Evolutionary conservation across 2,797 vertebrate genomes (phyloP).

Genomic region (Artibeus lituratus): DNA sequence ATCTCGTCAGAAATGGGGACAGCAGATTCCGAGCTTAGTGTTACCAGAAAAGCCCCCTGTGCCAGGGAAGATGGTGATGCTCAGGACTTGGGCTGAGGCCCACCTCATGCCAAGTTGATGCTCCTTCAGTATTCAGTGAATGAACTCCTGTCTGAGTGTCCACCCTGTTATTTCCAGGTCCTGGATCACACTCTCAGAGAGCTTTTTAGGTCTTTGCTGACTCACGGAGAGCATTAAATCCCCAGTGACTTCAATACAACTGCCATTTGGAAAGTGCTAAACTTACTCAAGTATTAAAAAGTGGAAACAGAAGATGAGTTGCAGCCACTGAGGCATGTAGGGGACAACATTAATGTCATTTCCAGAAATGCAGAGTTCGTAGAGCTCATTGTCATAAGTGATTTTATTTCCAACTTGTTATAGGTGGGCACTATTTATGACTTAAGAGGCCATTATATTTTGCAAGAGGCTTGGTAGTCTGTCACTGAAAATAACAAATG

Average conservation of each 20-base stretch:
- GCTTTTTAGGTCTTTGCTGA: background rate
- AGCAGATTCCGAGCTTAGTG: background rate
- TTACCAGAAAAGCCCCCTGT: background rate
- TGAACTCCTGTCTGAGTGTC: background rate
- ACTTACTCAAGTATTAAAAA: background rate
- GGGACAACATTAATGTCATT: background rate
- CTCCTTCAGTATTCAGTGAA: background rate
- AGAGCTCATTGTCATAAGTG: background rate
- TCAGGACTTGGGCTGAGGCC: accelerated
- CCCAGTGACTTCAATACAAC: background rate
- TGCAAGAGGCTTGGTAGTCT: background rate
- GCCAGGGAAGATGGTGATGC: background rate
- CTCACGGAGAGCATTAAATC: background rate
- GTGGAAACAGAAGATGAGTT: background rate
- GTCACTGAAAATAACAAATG: background rate
- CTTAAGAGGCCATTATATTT: background rate
- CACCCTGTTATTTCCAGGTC: background rate
- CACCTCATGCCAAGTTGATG: accelerated
- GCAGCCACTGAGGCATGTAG: background rate
- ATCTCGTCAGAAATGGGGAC: background rate
- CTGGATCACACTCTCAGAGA: background rate
- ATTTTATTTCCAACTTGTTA: background rate
- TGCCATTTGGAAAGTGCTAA: background rate
- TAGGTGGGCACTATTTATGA: background rate
- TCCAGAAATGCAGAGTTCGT: background rate